A percentile compares a stretch with the other conserved stretches of the same genome.
These are phyloP conservation scores for Piprites chloris DNA, from an alignment of 2,113 vertebrate genomes.

Conservation along the genomic window DNA sequence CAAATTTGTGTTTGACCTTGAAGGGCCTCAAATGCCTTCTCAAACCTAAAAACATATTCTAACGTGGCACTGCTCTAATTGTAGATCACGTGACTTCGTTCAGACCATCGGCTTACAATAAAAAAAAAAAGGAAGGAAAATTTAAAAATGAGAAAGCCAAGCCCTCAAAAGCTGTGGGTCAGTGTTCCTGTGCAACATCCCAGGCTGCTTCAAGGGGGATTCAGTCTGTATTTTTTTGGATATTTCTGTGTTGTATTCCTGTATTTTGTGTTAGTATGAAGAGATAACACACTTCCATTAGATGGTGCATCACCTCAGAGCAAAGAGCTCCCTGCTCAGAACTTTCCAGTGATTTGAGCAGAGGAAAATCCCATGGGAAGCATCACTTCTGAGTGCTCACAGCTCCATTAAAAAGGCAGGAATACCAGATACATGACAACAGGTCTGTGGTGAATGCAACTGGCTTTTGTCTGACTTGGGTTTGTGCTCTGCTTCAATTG, in stretches of 20 bases:
- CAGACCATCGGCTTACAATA: background rate
- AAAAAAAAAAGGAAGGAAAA: background rate
- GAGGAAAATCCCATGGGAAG: background rate
- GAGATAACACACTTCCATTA: background rate
- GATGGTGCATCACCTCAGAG: background rate
- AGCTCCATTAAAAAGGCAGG: background rate
- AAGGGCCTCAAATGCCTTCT: background rate
- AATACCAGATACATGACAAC: background rate
- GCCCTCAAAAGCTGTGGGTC: background rate
- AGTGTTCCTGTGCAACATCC: background rate
- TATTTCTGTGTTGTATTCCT: background rate
- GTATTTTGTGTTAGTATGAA: background rate
- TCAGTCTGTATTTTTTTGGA: fast-evolving
- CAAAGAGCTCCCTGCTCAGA: background rate
- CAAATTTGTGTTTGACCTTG: background rate
- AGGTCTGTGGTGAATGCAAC: too few species aligned
- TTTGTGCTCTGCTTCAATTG: background rate
- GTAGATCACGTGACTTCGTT: background rate
- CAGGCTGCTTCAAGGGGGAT: background rate
- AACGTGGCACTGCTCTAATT: background rate
- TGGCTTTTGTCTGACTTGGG: background rate
- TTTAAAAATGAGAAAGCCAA: background rate
- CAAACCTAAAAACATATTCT: background rate
- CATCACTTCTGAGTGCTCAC: background rate
- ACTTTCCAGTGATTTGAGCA: background rate